Base-by-base conservation (phyloP, 2,888 invertebrate genomes). In the Pimpla rufipes region DNA sequence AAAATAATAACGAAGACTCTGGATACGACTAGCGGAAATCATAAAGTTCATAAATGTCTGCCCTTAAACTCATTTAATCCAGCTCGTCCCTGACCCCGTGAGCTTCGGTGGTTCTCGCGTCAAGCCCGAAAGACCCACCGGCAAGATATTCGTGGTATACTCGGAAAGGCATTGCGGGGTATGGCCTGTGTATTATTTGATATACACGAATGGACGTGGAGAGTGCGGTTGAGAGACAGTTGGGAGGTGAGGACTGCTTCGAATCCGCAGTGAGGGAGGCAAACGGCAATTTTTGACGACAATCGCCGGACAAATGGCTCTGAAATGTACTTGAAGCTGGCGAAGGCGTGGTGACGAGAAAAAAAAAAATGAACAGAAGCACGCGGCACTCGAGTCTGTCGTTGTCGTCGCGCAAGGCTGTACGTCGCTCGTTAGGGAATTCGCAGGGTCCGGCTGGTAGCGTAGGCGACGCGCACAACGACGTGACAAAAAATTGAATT, bases 401-500 rank as follows among this genome's bases (percentile, higher is more conserved):
- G 76, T 67, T 40, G 42, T 64, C 74, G 64, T 62, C 42, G 18
- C 64, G 42, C 45, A 42, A 64, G 55, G 35, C 55, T 42, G 57
- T 52, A 23, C 64, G 40, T 50, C 68, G 70, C 73, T 79, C 75
- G 83, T 71, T 83, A 66, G 75, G 47, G 37, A 71, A 78, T 70
- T 70, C 40, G 62, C 47, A 42, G 16, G 52, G 18, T 66, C 59
- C 70, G 66, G 29, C 47, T 13, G 8, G 29, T 16, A 50, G 82
- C 71, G 83, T 83, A 76, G 83, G 83, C 78, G 71, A 74, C 40
- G 59, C 55, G 47, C 40, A 64, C 57, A 55, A 23, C 74, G 29
- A 50, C 45, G 70, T 35, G 75, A 79, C 74, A 82, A 79, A 79
- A 82, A 83, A 71, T 71, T 35, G 66, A 79, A 66, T 83, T 83